Evolutionary conservation across 2,113 vertebrate species (phyloP).

Genomic region (Tonatia bakeri): DNA sequence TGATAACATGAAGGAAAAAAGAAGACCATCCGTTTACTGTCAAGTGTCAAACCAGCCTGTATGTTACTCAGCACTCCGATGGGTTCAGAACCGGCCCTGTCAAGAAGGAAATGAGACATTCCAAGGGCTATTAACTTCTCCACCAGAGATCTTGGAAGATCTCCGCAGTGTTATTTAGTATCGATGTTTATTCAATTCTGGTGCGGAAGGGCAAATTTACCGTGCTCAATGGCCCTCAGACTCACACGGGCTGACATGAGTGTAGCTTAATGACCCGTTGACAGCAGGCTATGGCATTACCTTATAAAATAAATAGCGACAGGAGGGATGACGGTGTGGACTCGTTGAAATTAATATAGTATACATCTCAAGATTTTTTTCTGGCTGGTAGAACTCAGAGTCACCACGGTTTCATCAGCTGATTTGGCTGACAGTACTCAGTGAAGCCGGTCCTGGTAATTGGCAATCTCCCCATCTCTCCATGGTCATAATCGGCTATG

Average conservation of each 20-base stretch:
- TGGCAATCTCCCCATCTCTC: background rate
- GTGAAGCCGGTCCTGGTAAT: background rate
- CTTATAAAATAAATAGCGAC: background rate
- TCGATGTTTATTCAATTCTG: constrained; percentile 50
- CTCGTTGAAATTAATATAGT: background rate
- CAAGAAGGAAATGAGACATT: constrained; percentile 40
- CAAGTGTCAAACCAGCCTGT: background rate
- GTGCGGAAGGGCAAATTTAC: background rate
- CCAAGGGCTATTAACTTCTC: constrained; percentile 39
- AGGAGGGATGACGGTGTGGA: background rate
- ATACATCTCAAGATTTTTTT: background rate
- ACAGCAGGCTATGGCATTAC: background rate
- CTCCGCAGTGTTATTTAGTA: background rate
- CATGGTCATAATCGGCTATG: background rate
- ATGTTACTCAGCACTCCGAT: background rate
- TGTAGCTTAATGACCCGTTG: constrained; percentile 15
- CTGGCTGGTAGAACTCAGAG: background rate
- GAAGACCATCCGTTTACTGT: background rate
- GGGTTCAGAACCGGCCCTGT: background rate
- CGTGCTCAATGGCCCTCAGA: constrained; percentile 37
- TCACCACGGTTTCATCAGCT: background rate
- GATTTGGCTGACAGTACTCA: background rate
- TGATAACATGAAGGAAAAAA: background rate
- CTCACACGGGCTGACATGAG: background rate
- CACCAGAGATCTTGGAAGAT: background rate